Conservation (phyloP, 2,113 vertebrate species). For the Chionodraco myersi region DNA sequence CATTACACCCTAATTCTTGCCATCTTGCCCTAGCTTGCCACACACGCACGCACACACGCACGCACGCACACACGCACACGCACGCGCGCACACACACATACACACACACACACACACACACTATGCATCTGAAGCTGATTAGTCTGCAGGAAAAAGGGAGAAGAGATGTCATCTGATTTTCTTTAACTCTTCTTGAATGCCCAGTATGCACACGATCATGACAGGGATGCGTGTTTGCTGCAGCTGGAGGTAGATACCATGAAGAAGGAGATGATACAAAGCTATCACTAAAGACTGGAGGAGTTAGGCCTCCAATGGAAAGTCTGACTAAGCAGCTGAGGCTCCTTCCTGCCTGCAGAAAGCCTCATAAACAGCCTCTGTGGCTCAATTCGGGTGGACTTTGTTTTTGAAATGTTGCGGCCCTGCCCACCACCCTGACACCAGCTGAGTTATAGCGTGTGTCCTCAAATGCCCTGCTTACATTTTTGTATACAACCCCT, state of each 20-base stretch:
- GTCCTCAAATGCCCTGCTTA: constrained; percentile 29
- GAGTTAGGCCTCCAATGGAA: constrained; percentile 1
- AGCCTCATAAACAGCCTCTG: constrained; percentile 58
- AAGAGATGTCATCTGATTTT: too few species aligned
- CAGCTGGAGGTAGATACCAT: constrained; percentile 2
- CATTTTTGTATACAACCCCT: background rate
- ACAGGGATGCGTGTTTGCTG: background rate
- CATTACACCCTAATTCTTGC: background rate
- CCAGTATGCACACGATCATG: background rate
- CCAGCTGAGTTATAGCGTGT: constrained; percentile 4
- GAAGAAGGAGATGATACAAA: constrained; percentile 1
- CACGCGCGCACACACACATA: too few species aligned
- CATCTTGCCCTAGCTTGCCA: constrained; percentile 50
- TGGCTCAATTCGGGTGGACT: background rate
- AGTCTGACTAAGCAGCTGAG: constrained; percentile 24
- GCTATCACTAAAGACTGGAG: background rate
- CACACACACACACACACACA: too few species aligned
- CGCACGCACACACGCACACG: too few species aligned
- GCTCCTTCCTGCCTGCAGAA: constrained; percentile 25
- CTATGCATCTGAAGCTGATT: too few species aligned
- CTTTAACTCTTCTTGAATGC: background rate
- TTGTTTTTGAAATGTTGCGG: constrained; percentile 37
- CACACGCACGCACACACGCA: too few species aligned
- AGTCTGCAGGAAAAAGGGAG: too few species aligned
- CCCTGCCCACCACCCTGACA: constrained; percentile 47